Base-by-base conservation (phyloP, 2,113 vertebrate genomes). In the Piliocolobus tephrosceles region DNA sequence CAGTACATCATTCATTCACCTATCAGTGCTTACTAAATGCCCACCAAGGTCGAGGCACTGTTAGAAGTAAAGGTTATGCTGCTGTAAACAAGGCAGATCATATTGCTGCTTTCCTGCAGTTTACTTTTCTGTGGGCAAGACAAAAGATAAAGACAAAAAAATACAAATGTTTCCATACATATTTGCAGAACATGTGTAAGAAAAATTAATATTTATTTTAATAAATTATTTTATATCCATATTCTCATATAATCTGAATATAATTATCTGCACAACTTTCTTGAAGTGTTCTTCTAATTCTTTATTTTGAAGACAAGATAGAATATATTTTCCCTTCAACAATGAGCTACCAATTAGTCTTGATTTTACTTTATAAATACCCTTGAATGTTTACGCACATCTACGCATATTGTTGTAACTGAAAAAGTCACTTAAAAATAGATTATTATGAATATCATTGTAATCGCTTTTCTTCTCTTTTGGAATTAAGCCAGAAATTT, bases 401-500 rank as follows among this genome's bases (percentile, higher is more conserved):
- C 47, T 76, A 70, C 38, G 27, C 35, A 75, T 57, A 40, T 20
- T 72, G 2, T 38, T 82, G 25, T 88, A 70, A 52, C 38, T 86
- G 40, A 95, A 98, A 93, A 50, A 92, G 84, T 97, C 82, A 95
- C 35, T n/a, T n/a, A n/a, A n/a, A n/a, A n/a, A n/a, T n/a, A n/a
- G n/a, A n/a, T n/a, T n/a, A n/a, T n/a, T n/a, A 45, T 90, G 61
- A 88, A 87, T 95, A 96, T 91, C 88, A 94, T 79, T 97, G 57
- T 55, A 98, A 94, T 88, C 90, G 90, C 40, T 91, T 96, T 97
- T 95, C 64, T 79, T 86, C 95, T 97, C 47, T 94, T 95, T 98
- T 97, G 57, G 90, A 97, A 98, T 97, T 97, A 95, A 92, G 80
- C 98, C 97, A 96, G 81, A 98, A 97, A 96, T 98, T 96, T 98